Conservation (phyloP, 2,888 invertebrate genomes). For the Dorcus hopei region DNA sequence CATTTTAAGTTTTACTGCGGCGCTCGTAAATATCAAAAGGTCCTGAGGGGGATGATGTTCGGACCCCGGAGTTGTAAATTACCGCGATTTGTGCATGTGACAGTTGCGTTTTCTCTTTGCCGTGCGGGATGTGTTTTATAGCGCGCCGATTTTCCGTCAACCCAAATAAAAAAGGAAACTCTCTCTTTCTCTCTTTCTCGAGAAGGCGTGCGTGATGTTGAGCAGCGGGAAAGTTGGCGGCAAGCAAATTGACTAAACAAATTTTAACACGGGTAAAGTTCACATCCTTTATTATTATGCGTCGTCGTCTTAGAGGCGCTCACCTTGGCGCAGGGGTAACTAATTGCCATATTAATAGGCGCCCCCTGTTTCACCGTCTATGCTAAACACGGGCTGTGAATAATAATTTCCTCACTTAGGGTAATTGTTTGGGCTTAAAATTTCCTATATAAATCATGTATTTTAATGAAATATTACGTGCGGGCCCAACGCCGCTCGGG, state of each 20-base stretch:
- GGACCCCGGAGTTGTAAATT: constrained; percentile 25
- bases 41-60: constrained; percentile 3
- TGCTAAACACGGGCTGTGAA: constrained; percentile 27
- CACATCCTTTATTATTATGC: not conserved
- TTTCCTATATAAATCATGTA: constrained; percentile 12
- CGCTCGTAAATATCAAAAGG: constrained; percentile 17
- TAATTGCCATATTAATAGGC: constrained; percentile 31
- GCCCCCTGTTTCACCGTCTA: constrained; percentile 16
- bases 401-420: constrained; percentile 29
- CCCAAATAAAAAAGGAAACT: not conserved
- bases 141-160: not conserved
- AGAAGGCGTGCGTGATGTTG: no score
- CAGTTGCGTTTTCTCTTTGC: constrained; percentile 24
- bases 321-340: constrained; percentile 10
- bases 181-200: not conserved
- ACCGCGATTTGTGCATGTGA: constrained; percentile 27
- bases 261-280: no score
- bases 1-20: constrained; percentile 22
- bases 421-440: constrained; percentile 24
- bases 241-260: no score
- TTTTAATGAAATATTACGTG: not conserved
- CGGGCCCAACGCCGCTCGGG: not conserved
- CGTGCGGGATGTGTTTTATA: not conserved
- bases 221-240: not conserved
- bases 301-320: constrained; percentile 2